These are phyloP conservation scores for Polypedilum vanderplanki DNA, from an alignment of 1,140 invertebrate species.

Conservation along the genomic window DNA sequence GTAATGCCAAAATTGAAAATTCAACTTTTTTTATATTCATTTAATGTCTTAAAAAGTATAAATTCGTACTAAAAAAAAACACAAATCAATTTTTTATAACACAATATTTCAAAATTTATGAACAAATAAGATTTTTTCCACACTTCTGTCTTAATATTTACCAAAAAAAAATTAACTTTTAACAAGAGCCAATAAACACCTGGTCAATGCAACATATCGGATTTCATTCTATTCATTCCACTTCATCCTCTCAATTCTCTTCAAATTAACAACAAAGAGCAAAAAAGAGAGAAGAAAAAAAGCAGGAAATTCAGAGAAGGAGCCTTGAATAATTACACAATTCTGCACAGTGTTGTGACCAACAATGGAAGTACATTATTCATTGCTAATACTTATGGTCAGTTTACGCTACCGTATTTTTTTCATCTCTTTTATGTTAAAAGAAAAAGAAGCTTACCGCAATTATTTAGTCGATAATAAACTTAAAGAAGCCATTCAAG, in stretches of 20 bases:
- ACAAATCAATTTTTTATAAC: too few relatives aligned
- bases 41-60: too few relatives aligned
- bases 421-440: not conserved
- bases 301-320: not conserved
- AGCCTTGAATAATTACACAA: constrained; percentile 24
- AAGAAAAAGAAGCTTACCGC: not conserved
- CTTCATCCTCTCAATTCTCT: not conserved
- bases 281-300: too few relatives aligned
- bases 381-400: not conserved
- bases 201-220: not conserved
- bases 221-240: not conserved
- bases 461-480: constrained; percentile 12
- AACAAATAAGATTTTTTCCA: too few relatives aligned
- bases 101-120: too few relatives aligned
- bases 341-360: constrained; percentile 21
- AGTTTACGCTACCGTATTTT: constrained; percentile 3
- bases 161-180: too few relatives aligned
- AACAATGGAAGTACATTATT: constrained; percentile 22
- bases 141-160: too few relatives aligned
- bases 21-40: too few relatives aligned
- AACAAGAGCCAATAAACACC: not conserved
- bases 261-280: not conserved
- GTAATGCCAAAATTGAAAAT: too few relatives aligned
- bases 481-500: not conserved
- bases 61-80: too few relatives aligned